Percentiles rank a stretch among this genome's conserved stretches.
Conservation (phyloP, 2,113 vertebrate genomes). For the Pachyramphus minor region DNA sequence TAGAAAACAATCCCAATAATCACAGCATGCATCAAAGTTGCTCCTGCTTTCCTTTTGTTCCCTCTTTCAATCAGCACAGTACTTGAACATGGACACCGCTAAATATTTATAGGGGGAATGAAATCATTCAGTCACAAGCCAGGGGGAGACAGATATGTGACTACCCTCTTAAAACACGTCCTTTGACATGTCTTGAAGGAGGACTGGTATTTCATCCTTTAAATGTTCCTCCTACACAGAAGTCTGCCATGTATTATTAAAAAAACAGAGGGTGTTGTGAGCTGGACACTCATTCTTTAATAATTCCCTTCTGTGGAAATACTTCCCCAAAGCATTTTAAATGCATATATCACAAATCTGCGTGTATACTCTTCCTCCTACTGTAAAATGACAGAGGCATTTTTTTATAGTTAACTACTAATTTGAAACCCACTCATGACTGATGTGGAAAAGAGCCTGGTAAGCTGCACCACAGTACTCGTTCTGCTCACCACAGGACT, state of each 20-base stretch:
- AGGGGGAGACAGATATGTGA: not conserved
- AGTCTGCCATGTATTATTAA: not conserved
- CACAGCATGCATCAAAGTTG: not conserved
- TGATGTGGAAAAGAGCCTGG: not conserved
- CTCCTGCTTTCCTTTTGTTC: not conserved
- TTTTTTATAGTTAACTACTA: not conserved
- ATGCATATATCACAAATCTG: not conserved
- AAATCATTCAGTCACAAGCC: not conserved
- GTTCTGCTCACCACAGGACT: not conserved
- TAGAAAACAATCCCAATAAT: not conserved
- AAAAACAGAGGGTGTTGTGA: not conserved
- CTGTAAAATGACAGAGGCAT: not conserved
- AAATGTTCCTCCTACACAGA: slow-evolving; percentile 34
- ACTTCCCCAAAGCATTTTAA: not conserved
- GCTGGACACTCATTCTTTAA: not conserved
- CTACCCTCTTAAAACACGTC: slow-evolving; percentile 10
- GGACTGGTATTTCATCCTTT: slow-evolving; percentile 3
- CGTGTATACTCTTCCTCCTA: not conserved
- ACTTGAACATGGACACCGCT: not conserved
- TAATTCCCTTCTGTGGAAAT: not conserved
- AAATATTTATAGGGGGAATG: not conserved
- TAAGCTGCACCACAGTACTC: not conserved
- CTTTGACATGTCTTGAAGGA: slow-evolving; percentile 30
- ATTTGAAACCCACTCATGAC: not conserved
- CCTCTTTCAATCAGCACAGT: not conserved